phyloP scores from a whole-genome alignment of 2,888 invertebrate species.

The Ceraclea dissimilis region DNA sequence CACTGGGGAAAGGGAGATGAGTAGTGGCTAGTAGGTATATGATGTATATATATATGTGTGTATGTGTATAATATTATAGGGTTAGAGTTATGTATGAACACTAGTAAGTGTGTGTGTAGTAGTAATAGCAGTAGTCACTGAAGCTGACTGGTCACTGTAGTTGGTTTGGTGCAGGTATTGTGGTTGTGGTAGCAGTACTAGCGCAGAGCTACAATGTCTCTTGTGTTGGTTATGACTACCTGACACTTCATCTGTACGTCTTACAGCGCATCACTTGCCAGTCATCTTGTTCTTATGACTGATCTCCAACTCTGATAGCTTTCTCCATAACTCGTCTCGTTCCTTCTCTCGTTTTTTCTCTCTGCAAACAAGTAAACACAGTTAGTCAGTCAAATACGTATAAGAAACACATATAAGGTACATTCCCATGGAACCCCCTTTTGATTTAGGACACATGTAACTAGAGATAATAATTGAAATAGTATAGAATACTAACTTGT shows the following conservation, averaged over 20 bases:
- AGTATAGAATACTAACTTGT: too few relatives aligned
- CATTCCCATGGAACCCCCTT: too few relatives aligned
- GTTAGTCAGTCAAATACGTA: too few relatives aligned
- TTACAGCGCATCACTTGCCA: conserved; percentile 27
- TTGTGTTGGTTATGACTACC: too few relatives aligned
- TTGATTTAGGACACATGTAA: too few relatives aligned
- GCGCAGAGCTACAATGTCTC: too few relatives aligned
- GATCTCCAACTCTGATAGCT: conserved; percentile 83
- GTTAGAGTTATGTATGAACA: neutral
- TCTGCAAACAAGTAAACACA: conserved; percentile 44
- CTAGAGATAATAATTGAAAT: too few relatives aligned
- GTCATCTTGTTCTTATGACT: conserved; percentile 48
- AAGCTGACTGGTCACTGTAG: too few relatives aligned
- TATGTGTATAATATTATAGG: neutral
- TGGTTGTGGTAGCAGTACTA: too few relatives aligned
- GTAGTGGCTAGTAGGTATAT: neutral
- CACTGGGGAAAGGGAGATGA: neutral
- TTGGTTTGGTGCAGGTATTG: too few relatives aligned
- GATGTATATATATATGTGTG: neutral
- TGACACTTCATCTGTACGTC: neutral
- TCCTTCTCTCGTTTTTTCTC: conserved; percentile 93
- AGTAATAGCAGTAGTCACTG: too few relatives aligned
- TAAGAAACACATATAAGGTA: too few relatives aligned
- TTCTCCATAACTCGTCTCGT: conserved; percentile 97
- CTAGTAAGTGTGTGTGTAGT: neutral